A percentile compares a stretch with the other conserved stretches of the same genome.
Evolutionary conservation across 2,888 invertebrate genomes (phyloP).

Genomic region (Eupelmus urozonus): DNA sequence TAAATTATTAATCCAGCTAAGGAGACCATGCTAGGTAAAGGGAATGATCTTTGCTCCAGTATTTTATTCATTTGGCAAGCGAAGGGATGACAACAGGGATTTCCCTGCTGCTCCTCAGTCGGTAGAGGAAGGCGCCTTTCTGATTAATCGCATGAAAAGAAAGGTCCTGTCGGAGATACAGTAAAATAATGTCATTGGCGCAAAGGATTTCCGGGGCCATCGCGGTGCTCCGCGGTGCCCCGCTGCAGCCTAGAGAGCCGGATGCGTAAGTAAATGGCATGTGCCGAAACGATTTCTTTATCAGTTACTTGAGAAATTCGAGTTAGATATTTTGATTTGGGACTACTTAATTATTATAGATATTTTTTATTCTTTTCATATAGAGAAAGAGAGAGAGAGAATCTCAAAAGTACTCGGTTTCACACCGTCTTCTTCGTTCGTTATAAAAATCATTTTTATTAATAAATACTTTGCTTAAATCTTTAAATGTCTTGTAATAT

Average conservation of each 20-base stretch:
- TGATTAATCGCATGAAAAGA: not conserved
- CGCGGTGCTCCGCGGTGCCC: slow-evolving; percentile 65
- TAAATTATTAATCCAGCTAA: not conserved
- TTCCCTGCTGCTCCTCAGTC: not conserved
- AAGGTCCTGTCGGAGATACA: not conserved
- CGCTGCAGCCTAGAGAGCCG: slow-evolving; percentile 62
- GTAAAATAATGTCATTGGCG: slow-evolving; percentile 64
- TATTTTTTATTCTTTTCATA: too few species aligned
- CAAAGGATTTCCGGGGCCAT: slow-evolving; percentile 68
- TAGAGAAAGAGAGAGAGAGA: too few species aligned
- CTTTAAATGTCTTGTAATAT: too few species aligned
- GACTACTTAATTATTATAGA: too few species aligned
- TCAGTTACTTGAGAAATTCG: too few species aligned
- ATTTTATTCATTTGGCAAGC: not conserved
- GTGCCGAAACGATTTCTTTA: too few species aligned
- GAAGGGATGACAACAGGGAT: not conserved
- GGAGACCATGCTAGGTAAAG: not conserved
- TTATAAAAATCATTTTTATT: too few species aligned
- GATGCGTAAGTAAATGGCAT: too few species aligned
- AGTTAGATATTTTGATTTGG: too few species aligned
- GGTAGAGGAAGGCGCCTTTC: not conserved
- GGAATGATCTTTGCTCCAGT: not conserved
- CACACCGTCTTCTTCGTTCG: too few species aligned
- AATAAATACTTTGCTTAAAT: too few species aligned
- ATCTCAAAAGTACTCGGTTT: too few species aligned